Base-by-base conservation (phyloP, 2,888 invertebrate species). In the Didymodactylos carnosus region DNA sequence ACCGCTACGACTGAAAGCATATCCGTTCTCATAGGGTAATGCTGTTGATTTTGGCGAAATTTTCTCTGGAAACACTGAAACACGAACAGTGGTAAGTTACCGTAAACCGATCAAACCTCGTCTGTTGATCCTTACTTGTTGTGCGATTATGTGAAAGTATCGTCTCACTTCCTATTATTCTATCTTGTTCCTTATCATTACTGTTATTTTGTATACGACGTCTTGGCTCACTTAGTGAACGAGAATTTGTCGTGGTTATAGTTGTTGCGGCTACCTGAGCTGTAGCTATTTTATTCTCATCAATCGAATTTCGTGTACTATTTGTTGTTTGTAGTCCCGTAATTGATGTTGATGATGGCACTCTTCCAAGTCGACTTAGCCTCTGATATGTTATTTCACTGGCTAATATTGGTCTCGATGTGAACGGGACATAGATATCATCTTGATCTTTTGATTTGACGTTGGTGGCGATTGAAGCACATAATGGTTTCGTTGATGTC, bases 391-490 rank as follows among this genome's bases (percentile, higher is more conserved):
- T 41, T 27, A 69, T 73, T 27, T 72, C 72, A n/a, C 76, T 75
- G 25, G 75, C 77, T 53, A 77, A 75, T 73, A 35, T 23, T 75
- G 72, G 40, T 72, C 73, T 27, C 49, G 74, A 51, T 70, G 49
- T 69, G 46, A 70, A 75, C 29, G 62, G 40, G 35, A 46, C 46
- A 49, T 46, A 46, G 23, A 72, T 27, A 6, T 29, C 29, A 13
- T 27, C 10, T n/a, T 46, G 25, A 51, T 72, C 72, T n/a, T 23
- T 69, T 69, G 69, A 69, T 69, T 14, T 23, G 88, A 85, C 3
- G 85, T 79, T 53, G 79, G 78, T 78, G 85, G 85, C 13, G 86
- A 85, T 79, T n/a, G n/a, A n/a, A n/a, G n/a, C n/a, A n/a, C n/a
- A n/a, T n/a, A n/a, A n/a, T n/a, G n/a, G n/a, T n/a, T n/a, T n/a